Conservation (phyloP, 2,113 vertebrate species). For the Psephotus haematonotus region DNA sequence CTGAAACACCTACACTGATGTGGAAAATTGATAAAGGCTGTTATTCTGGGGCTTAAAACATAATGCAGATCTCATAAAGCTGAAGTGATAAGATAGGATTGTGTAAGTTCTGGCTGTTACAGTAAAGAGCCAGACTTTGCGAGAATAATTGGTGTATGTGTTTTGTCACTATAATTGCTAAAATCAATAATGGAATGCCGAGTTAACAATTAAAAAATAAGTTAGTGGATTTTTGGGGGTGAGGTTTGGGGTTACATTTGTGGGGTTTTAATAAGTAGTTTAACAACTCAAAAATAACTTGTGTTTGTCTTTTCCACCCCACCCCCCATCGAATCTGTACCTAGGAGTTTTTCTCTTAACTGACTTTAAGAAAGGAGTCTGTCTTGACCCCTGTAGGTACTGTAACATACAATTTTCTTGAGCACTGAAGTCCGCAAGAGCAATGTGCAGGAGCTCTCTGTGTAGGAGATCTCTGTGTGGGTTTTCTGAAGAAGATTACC, state of each 20-base stretch:
- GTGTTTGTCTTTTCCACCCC: background rate
- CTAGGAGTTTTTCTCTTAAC: background rate
- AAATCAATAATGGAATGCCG: background rate
- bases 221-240: background rate
- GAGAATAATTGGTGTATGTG: background rate
- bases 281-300: background rate
- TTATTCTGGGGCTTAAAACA: background rate
- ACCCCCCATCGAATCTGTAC: background rate
- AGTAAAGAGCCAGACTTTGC: background rate
- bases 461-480: background rate
- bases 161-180: conserved; percentile 25
- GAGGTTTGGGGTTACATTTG: background rate
- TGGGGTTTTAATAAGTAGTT: background rate
- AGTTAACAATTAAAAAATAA: background rate
- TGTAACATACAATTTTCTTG: background rate
- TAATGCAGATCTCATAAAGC: background rate
- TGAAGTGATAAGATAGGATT: background rate
- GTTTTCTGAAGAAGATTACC: background rate
- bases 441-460: background rate
- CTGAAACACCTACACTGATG: background rate
- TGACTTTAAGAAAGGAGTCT: background rate
- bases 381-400: background rate
- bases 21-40: background rate
- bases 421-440: background rate
- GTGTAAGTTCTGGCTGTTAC: background rate